These are phyloP conservation scores for Panagrolaimus sp. DNA, from an alignment of 1,140 invertebrate genomes.

Conservation along the genomic window DNA sequence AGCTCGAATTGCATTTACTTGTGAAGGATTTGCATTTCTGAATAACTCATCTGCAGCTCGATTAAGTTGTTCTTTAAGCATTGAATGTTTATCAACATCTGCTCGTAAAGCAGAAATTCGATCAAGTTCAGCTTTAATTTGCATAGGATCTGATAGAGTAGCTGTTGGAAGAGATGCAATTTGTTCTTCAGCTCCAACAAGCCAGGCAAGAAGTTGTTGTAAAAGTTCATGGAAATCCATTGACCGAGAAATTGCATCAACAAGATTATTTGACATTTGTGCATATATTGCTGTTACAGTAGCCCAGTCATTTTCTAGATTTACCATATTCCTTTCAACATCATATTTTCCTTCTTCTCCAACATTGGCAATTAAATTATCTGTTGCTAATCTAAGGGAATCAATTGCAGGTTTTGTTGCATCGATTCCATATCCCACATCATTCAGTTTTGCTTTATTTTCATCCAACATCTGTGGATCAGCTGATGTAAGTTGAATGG, in stretches of 20 bases:
- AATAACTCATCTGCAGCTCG: conserved; percentile 85
- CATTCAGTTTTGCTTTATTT: not conserved
- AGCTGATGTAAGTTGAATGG: not conserved
- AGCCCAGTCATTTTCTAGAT: conserved; percentile 81
- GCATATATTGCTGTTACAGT: conserved; percentile 28
- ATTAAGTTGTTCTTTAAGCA: conserved; percentile 45
- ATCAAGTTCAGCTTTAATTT: conserved; percentile 45
- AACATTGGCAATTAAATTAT: conserved; percentile 8
- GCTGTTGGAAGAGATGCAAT: conserved; percentile 14
- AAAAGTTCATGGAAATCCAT: conserved; percentile 96
- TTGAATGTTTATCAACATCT: conserved; percentile 41
- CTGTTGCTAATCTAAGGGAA: not conserved
- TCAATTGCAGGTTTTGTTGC: conserved; percentile 1
- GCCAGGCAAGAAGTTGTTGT: conserved; percentile 77
- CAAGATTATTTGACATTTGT: conserved; percentile 65
- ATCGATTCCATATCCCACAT: conserved; percentile 10
- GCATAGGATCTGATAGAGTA: conserved; percentile 76
- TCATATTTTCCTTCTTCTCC: conserved; percentile 67
- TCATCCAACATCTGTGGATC: not conserved
- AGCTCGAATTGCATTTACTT: conserved; percentile 82
- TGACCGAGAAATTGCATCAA: conserved; percentile 82
- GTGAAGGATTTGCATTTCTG: conserved; percentile 81
- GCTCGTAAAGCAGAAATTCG: conserved; percentile 49
- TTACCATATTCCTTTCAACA: conserved; percentile 82
- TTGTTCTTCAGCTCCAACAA: conserved; percentile 60